Evolutionary conservation across 2,113 vertebrate genomes (phyloP).

Genomic region (Ictalurus furcatus): DNA sequence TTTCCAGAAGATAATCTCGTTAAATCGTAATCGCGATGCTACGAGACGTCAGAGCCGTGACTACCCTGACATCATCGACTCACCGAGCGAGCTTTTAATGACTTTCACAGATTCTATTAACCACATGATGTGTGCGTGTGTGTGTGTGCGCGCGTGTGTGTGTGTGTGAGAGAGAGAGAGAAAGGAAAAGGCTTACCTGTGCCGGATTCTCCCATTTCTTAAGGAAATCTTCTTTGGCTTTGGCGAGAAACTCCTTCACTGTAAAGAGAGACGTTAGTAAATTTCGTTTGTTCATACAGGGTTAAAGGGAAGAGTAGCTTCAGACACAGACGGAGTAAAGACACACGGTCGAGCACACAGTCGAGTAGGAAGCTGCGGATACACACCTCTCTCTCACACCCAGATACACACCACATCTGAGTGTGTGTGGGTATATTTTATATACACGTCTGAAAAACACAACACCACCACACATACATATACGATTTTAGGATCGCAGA

Average conservation of each 20-base stretch:
- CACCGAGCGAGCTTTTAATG: too few relatives aligned
- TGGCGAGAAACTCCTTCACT: conserved; percentile 95
- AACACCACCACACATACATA: too few relatives aligned
- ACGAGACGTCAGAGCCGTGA: too few relatives aligned
- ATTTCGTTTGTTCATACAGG: background rate
- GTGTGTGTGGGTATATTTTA: too few relatives aligned
- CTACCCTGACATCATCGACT: too few relatives aligned
- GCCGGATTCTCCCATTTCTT: conserved; percentile 94
- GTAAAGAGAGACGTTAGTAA: conserved; percentile 50
- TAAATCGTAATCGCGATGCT: too few relatives aligned
- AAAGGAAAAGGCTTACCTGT: conserved; percentile 67
- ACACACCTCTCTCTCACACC: too few relatives aligned
- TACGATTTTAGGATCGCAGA: too few relatives aligned
- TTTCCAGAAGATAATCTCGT: too few relatives aligned
- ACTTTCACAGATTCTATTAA: too few relatives aligned
- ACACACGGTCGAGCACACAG: background rate
- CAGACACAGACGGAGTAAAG: background rate
- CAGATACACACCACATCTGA: background rate
- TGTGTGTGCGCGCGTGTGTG: background rate
- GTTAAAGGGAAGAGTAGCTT: background rate
- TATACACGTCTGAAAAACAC: too few relatives aligned
- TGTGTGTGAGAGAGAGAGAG: background rate
- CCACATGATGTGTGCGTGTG: background rate
- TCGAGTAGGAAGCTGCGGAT: too few relatives aligned
- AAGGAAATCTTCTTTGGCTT: conserved; percentile 95